Conservation (phyloP, 2,797 vertebrate genomes). For the Chelidonichthys spinosus region DNA sequence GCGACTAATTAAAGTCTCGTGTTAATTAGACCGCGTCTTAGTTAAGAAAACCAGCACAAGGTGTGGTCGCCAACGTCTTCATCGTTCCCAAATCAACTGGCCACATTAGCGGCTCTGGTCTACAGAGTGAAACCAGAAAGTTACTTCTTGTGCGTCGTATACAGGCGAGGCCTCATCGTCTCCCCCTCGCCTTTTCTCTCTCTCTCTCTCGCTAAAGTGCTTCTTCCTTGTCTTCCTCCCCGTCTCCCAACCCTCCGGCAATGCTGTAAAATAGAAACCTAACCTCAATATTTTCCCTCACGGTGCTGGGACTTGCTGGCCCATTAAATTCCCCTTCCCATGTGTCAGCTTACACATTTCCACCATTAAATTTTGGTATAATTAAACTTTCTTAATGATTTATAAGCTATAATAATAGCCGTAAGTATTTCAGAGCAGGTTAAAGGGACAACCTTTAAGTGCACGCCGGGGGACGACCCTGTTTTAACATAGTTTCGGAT, state of each 20-base stretch:
- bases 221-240: slow-evolving; percentile 72
- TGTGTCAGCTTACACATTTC: slow-evolving; percentile 87
- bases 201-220: slow-evolving; percentile 55
- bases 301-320: slow-evolving; percentile 87
- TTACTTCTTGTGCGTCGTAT: slow-evolving; percentile 54
- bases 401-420: slow-evolving; percentile 90
- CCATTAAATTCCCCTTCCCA: slow-evolving; percentile 89
- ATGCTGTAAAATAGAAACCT: slow-evolving; percentile 87
- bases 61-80: slow-evolving; percentile 63
- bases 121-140: slow-evolving; percentile 60
- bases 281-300: slow-evolving; percentile 89
- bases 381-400: slow-evolving; percentile 92
- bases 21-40: slow-evolving; percentile 79
- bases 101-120: slow-evolving; percentile 63
- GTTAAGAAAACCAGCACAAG: slow-evolving; percentile 70
- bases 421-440: slow-evolving; percentile 88
- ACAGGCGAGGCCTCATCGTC: slow-evolving; percentile 51
- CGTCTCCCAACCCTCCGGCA: slow-evolving; percentile 82
- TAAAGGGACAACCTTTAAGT: slow-evolving; percentile 88
- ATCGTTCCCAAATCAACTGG: slow-evolving; percentile 68
- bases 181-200: slow-evolving; percentile 43
- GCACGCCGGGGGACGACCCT: slow-evolving; percentile 85
- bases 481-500: slow-evolving; percentile 88
- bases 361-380: slow-evolving; percentile 87
- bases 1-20: slow-evolving; percentile 76